Conservation (phyloP, 1,140 invertebrate genomes). For the Macrobrachium nipponense region DNA sequence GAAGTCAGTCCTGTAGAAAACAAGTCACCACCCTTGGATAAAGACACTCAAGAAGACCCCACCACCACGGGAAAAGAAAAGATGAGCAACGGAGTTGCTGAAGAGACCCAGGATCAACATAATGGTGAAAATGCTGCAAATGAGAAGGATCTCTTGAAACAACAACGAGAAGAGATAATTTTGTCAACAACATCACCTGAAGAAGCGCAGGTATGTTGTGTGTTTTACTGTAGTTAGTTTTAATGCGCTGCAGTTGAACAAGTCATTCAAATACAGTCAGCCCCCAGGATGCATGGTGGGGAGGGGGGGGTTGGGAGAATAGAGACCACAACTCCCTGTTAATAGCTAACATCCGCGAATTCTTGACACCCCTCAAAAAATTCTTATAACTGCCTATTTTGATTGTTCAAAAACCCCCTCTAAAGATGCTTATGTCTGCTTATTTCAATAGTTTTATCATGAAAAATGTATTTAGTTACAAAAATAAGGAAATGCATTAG, state of each 20-base stretch:
- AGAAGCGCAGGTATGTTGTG: slow-evolving; percentile 33
- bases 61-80: background rate
- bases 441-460: too few species aligned
- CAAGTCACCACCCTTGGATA: background rate
- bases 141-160: background rate
- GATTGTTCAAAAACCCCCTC: too few species aligned
- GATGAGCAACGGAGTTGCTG: background rate
- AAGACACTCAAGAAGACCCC: slow-evolving; percentile 1
- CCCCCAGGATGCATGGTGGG: too few species aligned
- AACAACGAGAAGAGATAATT: slow-evolving; percentile 28
- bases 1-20: background rate
- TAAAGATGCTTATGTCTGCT: too few species aligned
- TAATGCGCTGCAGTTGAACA: background rate
- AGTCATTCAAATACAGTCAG: background rate
- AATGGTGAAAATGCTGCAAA: background rate
- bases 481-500: too few species aligned
- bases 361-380: too few species aligned
- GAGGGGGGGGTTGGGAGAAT: too few species aligned
- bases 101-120: background rate
- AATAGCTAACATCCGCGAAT: too few species aligned
- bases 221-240: background rate
- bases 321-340: too few species aligned
- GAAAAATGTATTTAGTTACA: too few species aligned
- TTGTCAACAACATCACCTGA: slow-evolving; percentile 15
- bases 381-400: too few species aligned